A percentile compares a stretch with the other conserved stretches of the same genome.
Evolutionary conservation across 2,888 invertebrate genomes (phyloP).

Genomic region (Trichopoda pennipes): DNA sequence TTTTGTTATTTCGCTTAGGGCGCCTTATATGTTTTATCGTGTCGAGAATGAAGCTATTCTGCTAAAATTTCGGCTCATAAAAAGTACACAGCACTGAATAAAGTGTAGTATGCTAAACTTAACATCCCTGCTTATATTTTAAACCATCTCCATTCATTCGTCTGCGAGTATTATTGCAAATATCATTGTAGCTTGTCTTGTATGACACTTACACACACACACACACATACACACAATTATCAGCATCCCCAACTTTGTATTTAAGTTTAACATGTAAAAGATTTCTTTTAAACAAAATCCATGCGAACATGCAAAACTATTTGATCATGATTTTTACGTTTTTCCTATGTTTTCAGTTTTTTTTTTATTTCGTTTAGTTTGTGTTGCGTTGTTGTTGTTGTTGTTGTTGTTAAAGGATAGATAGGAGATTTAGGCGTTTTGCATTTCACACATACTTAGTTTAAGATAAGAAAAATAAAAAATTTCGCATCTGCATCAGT

Average conservation of each 20-base stretch:
- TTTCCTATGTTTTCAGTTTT: background rate
- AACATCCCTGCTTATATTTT: background rate
- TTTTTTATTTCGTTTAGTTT: too few species aligned
- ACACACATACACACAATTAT: background rate
- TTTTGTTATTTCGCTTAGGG: too few species aligned
- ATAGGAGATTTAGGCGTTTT: constrained; percentile 58
- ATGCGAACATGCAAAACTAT: constrained; percentile 58
- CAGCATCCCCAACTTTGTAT: background rate
- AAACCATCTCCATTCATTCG: background rate
- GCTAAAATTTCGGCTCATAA: too few species aligned
- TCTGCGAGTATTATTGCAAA: background rate
- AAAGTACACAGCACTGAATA: too few species aligned
- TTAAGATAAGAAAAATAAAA: constrained; percentile 35
- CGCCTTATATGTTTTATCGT: too few species aligned
- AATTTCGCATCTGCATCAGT: constrained; percentile 33
- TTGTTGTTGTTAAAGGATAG: constrained; percentile 1
- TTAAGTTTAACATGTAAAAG: background rate
- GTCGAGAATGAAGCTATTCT: too few species aligned
- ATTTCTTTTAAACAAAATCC: constrained; percentile 1
- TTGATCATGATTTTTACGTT: constrained; percentile 56
- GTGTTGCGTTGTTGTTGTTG: background rate
- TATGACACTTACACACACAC: constrained; percentile 12
- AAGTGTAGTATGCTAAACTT: too few species aligned
- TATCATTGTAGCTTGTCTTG: constrained; percentile 16
- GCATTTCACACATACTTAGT: constrained; percentile 66